Conservation (phyloP, 2,888 invertebrate species). For the Caenorhabditis auriculariae region DNA sequence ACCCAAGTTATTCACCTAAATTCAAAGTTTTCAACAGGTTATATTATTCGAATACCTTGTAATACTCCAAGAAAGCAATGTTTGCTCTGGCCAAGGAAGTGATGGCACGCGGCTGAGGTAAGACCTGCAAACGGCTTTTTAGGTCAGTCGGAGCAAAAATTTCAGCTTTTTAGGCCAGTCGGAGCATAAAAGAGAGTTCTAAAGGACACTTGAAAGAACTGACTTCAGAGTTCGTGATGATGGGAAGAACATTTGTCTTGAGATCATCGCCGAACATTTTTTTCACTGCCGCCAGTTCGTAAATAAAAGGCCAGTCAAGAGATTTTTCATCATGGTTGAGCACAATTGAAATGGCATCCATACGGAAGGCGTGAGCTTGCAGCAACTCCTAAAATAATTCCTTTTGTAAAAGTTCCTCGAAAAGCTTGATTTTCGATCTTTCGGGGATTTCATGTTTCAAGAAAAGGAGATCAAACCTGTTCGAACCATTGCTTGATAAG, state of each 20-base stretch:
- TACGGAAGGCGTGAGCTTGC: constrained; percentile 45
- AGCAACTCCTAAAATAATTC: constrained; percentile 39
- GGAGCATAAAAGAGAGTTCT: neutral
- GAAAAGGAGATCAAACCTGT: constrained; percentile 30
- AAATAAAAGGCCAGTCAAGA: constrained; percentile 53
- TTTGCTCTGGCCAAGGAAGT: constrained; percentile 51
- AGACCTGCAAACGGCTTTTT: constrained; percentile 24
- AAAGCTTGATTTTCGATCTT: no score
- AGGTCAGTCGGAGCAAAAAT: constrained; percentile 1
- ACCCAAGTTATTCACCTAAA: constrained; percentile 48
- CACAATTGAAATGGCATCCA: constrained; percentile 54
- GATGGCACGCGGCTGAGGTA: constrained; percentile 53
- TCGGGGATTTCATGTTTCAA: no score
- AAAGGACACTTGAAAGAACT: no score
- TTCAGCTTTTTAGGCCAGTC: neutral
- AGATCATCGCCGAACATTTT: constrained; percentile 55
- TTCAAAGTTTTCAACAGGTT: neutral
- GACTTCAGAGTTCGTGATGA: constrained; percentile 51
- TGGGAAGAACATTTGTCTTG: constrained; percentile 54
- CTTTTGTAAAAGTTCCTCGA: no score
- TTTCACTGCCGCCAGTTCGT: constrained; percentile 54
- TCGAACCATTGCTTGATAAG: constrained; percentile 54
- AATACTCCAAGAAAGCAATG: constrained; percentile 54
- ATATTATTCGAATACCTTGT: constrained; percentile 36
- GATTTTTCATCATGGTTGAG: constrained; percentile 44